phyloP scores from a whole-genome alignment of 2,888 invertebrate genomes.

The Aporophyla nigra region DNA sequence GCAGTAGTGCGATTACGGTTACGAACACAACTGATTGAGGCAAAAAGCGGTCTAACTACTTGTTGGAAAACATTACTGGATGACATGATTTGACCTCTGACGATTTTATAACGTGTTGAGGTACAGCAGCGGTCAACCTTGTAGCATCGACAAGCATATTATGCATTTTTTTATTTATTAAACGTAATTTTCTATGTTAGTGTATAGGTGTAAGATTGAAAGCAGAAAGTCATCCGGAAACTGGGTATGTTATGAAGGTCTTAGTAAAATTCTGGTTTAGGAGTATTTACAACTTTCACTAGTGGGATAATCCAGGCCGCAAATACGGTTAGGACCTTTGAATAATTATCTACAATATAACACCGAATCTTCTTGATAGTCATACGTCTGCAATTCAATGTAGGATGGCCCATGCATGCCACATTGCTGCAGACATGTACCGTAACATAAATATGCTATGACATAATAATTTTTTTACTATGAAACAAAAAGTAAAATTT shows the following conservation, averaged over 20 bases:
- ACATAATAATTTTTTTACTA: no score
- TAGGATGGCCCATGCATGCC: neutral
- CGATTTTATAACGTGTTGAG: conserved; percentile 5
- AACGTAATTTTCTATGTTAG: neutral
- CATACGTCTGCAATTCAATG: neutral
- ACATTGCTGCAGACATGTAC: no score
- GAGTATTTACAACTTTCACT: neutral
- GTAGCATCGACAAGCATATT: neutral
- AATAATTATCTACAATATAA: neutral
- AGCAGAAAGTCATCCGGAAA: neutral
- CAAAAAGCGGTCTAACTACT: conserved; percentile 42
- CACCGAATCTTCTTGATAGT: neutral
- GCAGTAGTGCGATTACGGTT: conserved; percentile 32
- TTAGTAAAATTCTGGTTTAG: neutral
- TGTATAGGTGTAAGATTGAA: neutral
- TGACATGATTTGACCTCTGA: conserved; percentile 49
- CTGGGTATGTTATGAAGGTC: neutral
- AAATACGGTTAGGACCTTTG: neutral
- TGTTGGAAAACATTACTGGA: conserved; percentile 13
- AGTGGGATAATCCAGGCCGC: neutral
- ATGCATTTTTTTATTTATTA: conserved; percentile 1
- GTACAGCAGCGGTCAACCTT: conserved; percentile 24
- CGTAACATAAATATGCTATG: no score
- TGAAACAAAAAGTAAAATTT: neutral
- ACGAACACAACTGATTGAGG: conserved; percentile 23